Conservation (phyloP, 2,113 vertebrate genomes). For the Gobio gobio region DNA sequence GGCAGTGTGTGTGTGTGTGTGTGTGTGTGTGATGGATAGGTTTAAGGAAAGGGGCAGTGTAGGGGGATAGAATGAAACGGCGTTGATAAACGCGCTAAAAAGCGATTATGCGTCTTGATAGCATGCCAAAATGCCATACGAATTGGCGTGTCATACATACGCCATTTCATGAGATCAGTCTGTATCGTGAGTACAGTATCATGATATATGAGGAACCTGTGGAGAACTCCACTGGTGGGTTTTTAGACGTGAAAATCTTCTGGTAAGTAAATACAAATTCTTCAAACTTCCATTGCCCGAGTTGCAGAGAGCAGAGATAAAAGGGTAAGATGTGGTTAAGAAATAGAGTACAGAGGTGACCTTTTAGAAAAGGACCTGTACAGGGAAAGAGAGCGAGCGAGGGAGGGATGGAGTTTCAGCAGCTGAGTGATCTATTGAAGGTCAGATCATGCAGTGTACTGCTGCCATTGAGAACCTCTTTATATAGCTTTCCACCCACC, state of each 20-base stretch:
- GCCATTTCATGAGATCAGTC: too few relatives aligned
- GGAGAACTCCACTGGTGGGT: not conserved
- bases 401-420: conserved; percentile 63
- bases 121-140: too few relatives aligned
- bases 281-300: not conserved
- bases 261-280: too few relatives aligned
- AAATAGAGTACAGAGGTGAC: conserved; percentile 3
- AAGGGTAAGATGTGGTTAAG: not conserved
- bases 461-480: conserved; percentile 66
- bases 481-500: conserved; percentile 75
- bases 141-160: too few relatives aligned
- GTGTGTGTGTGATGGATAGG: too few relatives aligned
- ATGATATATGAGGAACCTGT: too few relatives aligned
- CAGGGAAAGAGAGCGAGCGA: conserved; percentile 30
- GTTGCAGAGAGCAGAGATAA: conserved; percentile 16
- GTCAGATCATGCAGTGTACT: conserved; percentile 66
- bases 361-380: conserved; percentile 20
- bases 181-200: too few relatives aligned
- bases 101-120: too few relatives aligned
- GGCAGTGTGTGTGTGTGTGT: too few relatives aligned
- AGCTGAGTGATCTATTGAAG: conserved; percentile 64
- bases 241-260: not conserved
- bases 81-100: too few relatives aligned
- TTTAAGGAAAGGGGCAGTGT: too few relatives aligned
- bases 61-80: too few relatives aligned